Evolutionary conservation across 2,888 invertebrate genomes (phyloP).

Genomic region (Phragmatobia fuliginosa): DNA sequence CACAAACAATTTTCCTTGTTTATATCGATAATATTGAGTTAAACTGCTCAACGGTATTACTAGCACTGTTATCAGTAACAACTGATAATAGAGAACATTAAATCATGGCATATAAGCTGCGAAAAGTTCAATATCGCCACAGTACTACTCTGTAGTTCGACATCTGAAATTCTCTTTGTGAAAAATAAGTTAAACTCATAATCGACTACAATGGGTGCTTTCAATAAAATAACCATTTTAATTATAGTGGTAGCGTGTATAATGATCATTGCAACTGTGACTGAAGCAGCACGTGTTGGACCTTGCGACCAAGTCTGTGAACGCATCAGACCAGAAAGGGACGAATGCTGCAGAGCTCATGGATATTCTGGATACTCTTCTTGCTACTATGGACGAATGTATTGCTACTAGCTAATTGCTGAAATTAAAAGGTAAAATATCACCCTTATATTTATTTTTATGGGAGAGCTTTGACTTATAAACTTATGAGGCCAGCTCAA

Average conservation of each 20-base stretch:
- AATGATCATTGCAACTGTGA: background rate
- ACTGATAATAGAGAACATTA: background rate
- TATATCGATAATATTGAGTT: background rate
- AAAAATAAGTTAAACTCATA: background rate
- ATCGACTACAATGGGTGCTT: background rate
- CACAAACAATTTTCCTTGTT: background rate
- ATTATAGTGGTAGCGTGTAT: slow-evolving; percentile 1
- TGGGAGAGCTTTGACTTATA: no score
- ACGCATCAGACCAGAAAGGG: background rate
- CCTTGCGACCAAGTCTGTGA: slow-evolving; percentile 2
- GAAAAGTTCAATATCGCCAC: background rate
- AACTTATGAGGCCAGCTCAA: no score
- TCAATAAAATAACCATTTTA: slow-evolving; percentile 1
- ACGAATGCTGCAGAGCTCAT: slow-evolving; percentile 4
- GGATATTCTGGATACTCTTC: background rate
- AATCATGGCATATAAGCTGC: background rate
- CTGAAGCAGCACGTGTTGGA: background rate
- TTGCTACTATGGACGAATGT: background rate
- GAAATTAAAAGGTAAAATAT: no score
- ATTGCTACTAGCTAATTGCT: background rate
- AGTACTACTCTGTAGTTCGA: background rate
- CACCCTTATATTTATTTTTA: no score
- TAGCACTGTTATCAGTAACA: background rate
- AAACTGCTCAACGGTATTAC: background rate
- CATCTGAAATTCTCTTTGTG: background rate